Evolutionary conservation across 2,113 vertebrate genomes (phyloP).

Genomic region (Stictonetta naevosa): DNA sequence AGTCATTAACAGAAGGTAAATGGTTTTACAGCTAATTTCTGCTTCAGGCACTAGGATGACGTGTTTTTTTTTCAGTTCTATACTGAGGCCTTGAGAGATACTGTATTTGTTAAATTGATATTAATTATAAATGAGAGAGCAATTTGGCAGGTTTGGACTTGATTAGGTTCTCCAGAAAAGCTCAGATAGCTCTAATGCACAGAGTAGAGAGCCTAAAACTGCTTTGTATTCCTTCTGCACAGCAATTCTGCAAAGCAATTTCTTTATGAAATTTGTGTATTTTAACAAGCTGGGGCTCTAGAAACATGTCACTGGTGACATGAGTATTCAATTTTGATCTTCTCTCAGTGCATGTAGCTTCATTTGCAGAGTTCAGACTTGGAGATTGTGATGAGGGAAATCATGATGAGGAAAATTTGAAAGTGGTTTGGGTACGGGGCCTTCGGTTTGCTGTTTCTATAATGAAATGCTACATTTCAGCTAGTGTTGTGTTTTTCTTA

Average conservation of each 20-base stretch:
- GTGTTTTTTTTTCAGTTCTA: not conserved
- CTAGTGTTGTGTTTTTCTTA: not conserved
- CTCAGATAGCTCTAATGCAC: not conserved
- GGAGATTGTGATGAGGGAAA: not conserved
- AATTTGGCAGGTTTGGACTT: not conserved
- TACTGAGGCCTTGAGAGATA: not conserved
- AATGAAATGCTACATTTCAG: not conserved
- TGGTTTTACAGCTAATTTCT: not conserved
- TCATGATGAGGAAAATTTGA: not conserved
- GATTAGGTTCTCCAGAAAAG: conserved; percentile 19
- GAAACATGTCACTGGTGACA: not conserved
- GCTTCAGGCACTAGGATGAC: not conserved
- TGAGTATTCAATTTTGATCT: not conserved
- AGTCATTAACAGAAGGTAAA: not conserved
- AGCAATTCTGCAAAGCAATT: not conserved
- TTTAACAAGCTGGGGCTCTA: not conserved
- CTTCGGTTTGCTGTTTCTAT: not conserved
- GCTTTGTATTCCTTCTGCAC: not conserved
- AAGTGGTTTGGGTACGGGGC: not conserved
- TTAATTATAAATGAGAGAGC: conserved; percentile 29
- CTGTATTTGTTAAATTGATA: conserved; percentile 6
- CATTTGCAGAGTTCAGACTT: not conserved
- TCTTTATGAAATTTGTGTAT: not conserved
- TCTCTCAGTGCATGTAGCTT: not conserved
- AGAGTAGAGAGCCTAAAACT: not conserved